Evolutionary conservation across 1,140 invertebrate genomes (phyloP), one percentile per base, ranked within the genome.

Genomic region (Ips typographus): DNA sequence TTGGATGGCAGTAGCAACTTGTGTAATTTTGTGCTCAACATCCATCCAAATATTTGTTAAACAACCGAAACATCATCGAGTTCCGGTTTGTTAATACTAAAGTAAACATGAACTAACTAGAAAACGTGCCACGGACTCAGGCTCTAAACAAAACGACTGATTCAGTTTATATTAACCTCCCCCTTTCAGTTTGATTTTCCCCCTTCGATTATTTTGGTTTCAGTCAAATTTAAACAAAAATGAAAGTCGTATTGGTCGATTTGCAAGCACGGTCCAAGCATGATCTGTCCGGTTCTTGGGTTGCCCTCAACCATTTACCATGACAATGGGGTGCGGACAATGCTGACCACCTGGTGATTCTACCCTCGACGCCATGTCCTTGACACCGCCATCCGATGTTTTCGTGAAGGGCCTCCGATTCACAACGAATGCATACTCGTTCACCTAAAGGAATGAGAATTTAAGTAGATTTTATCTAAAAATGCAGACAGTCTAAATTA

Each of bases 221-320:
- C 36, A 55, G 3, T 2, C 5, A 61, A 1, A 22, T 64, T 80
- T 82, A 90, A 75, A 90, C 87, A 65, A 90, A 90, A 74, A 89
- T 88, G 76, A 89, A 90, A 75, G 88, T 84, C 2, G 86, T 83
- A 57, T 85, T 83, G 4, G 38, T 36, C 22, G 80, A 79, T 75
- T 87, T 86, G 77, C 84, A 86, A 58, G 83, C 77, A 41, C 72
- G 73, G 5, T 71, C 80, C 42, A 80, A 78, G 55, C 82, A 83
- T 77, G 81, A 83, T 77, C 82, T 85, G 74, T 86, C 86, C 5
- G 79, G 82, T 61, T 82, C 85, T 22, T 85, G 81, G 60, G 84
- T 84, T 6, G 88, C 82, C 36, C 90, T 85, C n/a, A 91, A 78
- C 92, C 92, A 94, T 78, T 93, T 91, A 43, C 92, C 92, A 73